phyloP scores from a whole-genome alignment of 2,113 vertebrate genomes.

The Argyrosomus japonicus region DNA sequence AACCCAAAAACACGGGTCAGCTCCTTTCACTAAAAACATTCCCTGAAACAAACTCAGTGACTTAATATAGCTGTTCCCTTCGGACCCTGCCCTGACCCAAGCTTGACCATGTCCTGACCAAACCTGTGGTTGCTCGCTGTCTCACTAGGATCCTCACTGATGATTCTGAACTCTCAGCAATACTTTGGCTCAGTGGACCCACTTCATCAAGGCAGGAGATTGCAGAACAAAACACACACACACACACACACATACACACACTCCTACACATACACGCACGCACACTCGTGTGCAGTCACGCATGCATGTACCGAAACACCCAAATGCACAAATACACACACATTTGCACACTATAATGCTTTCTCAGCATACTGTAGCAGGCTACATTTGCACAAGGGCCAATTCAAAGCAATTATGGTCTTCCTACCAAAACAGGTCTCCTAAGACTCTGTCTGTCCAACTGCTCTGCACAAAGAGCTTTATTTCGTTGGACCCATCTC shows the following conservation, averaged over 20 bases:
- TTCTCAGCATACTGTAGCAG: constrained; percentile 73
- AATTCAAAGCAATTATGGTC: constrained; percentile 81
- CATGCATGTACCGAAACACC: constrained; percentile 33
- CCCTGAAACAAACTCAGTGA: constrained; percentile 82
- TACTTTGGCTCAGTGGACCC: constrained; percentile 70
- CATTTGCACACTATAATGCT: constrained; percentile 58
- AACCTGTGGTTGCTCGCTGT: constrained; percentile 80
- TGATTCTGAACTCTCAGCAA: constrained; percentile 80
- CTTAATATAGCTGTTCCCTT: constrained; percentile 82
- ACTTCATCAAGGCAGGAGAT: constrained; percentile 74
- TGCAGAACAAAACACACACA: constrained; percentile 44
- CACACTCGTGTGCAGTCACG: neutral
- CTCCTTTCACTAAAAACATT: constrained; percentile 82
- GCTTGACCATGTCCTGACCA: constrained; percentile 71
- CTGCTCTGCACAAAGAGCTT: constrained; percentile 69
- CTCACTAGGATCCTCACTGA: constrained; percentile 81
- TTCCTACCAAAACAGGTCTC: constrained; percentile 79
- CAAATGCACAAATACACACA: constrained; percentile 26
- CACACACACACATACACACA: neutral
- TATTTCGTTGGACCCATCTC: constrained; percentile 54
- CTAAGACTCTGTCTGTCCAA: constrained; percentile 67
- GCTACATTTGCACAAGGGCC: constrained; percentile 77
- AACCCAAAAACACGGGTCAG: constrained; percentile 82
- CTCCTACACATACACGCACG: neutral
- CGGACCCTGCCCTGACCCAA: constrained; percentile 81